Base-by-base conservation (phyloP, 2,888 invertebrate genomes). In the Drosophila anomalata region DNA sequence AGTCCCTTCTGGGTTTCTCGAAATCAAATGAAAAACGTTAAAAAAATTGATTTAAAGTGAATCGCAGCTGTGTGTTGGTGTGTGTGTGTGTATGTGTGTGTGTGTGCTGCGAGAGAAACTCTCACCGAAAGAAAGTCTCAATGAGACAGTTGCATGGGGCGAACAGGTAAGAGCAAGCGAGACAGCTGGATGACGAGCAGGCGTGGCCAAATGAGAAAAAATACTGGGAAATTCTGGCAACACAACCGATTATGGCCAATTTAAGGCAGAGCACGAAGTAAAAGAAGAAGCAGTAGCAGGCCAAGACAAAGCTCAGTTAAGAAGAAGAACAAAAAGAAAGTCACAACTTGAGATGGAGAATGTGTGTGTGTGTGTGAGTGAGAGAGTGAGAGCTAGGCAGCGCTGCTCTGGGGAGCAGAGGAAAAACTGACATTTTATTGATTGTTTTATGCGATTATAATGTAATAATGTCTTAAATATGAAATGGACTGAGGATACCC, bases 391-490 rank as follows among this genome's bases (percentile, higher is more conserved):
- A 26, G 46, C 11, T 1, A 12, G 31, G 66, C 46, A 52, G 67
- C 44, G 67, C 58, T 63, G 54, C 44, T 36, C 29, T 24, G 60
- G 26, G 1, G 26, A 33, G 62, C 61, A 56, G 62, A 56, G 73
- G 54, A 39, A 78, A 87, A 44, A 75, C 76, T 75, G 84, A 87
- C 79, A 77, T 88, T 84, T 88, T 88, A 88, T 83, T 90, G 87
- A 89, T 89, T 88, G 87, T 89, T 89, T 90, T 89, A 89, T 88
- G 85, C 79, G 87, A 79, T 89, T 87, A 88, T 89, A 89, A 88
- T 89, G 88, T 82, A 79, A 87, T 89, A 89, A 86, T 87, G 80
- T 78, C 85, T 82, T 87, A 85, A 87, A 79, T 79, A 76, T 85
- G 88, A 71, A 70, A 73, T 65, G 62, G 65, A 33, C 39, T 47